A percentile compares a stretch with the other conserved stretches of the same genome.
phyloP scores from a whole-genome alignment of 2,113 vertebrate species.

The Balaeniceps rex region DNA sequence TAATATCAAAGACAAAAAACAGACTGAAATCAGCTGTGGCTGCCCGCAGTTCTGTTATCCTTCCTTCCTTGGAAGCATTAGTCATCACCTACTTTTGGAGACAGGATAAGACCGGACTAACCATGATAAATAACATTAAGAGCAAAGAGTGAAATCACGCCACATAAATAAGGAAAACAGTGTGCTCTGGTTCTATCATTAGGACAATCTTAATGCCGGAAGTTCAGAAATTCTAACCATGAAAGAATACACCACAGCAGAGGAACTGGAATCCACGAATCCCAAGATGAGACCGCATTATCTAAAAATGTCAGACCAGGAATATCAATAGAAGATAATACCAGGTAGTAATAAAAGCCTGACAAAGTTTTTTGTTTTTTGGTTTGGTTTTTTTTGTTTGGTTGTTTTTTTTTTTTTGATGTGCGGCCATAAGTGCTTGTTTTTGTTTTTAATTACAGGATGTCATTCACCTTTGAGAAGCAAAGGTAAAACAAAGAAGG shows the following conservation, averaged over 20 bases:
- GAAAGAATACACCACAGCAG: conserved; percentile 11
- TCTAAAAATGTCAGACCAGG: conserved; percentile 34
- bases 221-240: conserved; percentile 35
- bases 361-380: neutral
- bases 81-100: conserved; percentile 36
- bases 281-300: neutral
- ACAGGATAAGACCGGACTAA: neutral
- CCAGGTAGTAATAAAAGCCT: conserved; percentile 3
- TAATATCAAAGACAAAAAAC: conserved; percentile 7
- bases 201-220: neutral
- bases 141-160: conserved; percentile 6
- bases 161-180: conserved; percentile 24
- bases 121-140: conserved; percentile 33
- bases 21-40: conserved; percentile 18
- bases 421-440: neutral
- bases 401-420: neutral
- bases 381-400: neutral
- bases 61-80: conserved; percentile 44
- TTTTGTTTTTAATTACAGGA: conserved; percentile 48
- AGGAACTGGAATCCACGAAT: conserved; percentile 29
- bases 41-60: neutral
- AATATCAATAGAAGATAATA: conserved; percentile 36
- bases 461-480: conserved; percentile 34
- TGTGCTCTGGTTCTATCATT: conserved; percentile 5
- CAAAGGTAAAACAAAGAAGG: neutral